Percentiles rank a stretch among this genome's conserved stretches.
phyloP scores from a whole-genome alignment of 92 coral and sea anemone genomes.

The Epizoanthus illoricatus region DNA sequence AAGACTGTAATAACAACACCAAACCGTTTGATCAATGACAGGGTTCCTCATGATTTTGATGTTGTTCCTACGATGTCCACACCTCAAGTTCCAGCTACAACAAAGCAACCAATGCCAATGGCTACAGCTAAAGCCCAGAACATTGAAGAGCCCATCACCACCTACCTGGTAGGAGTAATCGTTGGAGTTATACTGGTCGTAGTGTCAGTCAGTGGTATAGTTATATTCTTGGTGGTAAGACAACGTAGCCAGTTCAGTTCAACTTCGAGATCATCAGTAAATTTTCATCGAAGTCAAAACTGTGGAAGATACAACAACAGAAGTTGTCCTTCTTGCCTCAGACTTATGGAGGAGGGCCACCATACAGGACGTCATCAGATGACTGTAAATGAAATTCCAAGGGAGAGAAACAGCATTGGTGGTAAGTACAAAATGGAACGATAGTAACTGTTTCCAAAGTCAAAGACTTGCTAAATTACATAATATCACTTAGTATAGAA shows the following conservation, averaged over 20 bases:
- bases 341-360: not conserved
- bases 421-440: not conserved
- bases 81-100: not conserved
- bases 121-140: not conserved
- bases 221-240: not conserved
- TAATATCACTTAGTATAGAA: no score
- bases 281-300: not conserved
- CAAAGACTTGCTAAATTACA: no score
- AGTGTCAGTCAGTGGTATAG: not conserved
- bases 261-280: not conserved
- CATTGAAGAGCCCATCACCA: no score
- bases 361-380: not conserved
- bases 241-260: not conserved
- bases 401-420: not conserved
- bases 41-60: not conserved
- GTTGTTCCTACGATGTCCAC: not conserved
- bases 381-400: not conserved
- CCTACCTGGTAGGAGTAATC: not conserved
- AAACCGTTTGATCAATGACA: not conserved
- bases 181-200: not conserved
- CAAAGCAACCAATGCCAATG: not conserved
- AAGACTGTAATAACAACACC: not conserved
- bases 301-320: constrained; percentile 1
- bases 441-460: not conserved
- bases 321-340: not conserved